These are phyloP conservation scores for Amphiprion ocellaris DNA, from an alignment of 2,113 vertebrate species.

Conservation along the genomic window DNA sequence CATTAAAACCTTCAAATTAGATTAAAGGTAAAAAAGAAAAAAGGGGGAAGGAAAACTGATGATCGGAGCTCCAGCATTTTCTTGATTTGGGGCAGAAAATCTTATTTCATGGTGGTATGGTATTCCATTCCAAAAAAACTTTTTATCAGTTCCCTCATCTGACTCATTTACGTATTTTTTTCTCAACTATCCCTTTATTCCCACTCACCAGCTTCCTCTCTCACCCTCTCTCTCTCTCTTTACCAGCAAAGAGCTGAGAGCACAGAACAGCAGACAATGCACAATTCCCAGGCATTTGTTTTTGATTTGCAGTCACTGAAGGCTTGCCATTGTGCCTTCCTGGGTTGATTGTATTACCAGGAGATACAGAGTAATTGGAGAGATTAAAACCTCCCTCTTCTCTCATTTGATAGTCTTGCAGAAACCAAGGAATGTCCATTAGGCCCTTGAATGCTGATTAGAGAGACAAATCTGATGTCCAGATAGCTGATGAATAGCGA, in stretches of 20 bases:
- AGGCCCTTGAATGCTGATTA: constrained; percentile 66
- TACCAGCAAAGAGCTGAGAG: constrained; percentile 17
- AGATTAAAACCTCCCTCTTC: constrained; percentile 70
- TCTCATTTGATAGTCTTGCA: constrained; percentile 67
- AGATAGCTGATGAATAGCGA: constrained; percentile 67
- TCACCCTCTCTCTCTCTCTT: constrained; percentile 1
- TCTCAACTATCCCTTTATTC: constrained; percentile 9
- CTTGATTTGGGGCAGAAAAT: constrained; percentile 74
- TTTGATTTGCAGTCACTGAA: constrained; percentile 71
- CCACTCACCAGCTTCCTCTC: constrained; percentile 22
- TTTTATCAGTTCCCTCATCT: constrained; percentile 69
- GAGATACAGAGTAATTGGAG: constrained; percentile 70
- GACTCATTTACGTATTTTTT: constrained; percentile 47
- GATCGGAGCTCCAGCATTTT: constrained; percentile 51
- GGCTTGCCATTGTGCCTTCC: constrained; percentile 42
- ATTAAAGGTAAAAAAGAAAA: constrained; percentile 60
- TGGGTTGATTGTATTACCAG: constrained; percentile 74
- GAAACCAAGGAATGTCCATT: constrained; percentile 70
- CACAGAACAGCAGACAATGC: constrained; percentile 37
- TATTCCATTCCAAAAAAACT: constrained; percentile 58
- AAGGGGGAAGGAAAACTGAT: not conserved
- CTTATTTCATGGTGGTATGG: constrained; percentile 77
- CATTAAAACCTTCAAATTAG: constrained; percentile 76
- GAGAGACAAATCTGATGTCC: constrained; percentile 68
- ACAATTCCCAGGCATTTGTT: constrained; percentile 65